Conservation (phyloP, 2,113 vertebrate genomes). For the Tonatia bakeri region DNA sequence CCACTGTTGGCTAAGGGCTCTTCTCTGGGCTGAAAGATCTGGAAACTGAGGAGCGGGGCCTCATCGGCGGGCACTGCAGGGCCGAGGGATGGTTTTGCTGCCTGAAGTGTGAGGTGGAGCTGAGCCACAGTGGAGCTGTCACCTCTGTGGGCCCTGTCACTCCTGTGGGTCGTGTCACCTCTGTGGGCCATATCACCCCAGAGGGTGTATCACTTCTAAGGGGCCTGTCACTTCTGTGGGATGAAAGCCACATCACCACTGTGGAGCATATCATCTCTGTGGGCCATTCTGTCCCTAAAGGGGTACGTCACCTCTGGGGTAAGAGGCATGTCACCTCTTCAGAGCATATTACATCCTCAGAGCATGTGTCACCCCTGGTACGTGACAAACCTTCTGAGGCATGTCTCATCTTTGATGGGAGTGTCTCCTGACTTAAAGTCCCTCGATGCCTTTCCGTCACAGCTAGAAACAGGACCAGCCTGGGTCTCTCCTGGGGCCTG, state of each 20-base stretch:
- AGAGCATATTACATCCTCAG: neutral
- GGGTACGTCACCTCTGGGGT: neutral
- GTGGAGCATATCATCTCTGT: neutral
- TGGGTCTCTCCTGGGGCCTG: neutral
- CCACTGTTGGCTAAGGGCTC: too few species aligned
- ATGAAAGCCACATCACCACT: too few species aligned
- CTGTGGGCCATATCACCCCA: neutral
- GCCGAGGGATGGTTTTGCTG: fast-evolving
- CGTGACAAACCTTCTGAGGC: neutral
- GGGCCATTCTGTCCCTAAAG: neutral
- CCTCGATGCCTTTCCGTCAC: neutral
- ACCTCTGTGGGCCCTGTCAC: neutral
- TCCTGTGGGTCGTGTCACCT: neutral
- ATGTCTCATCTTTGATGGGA: neutral
- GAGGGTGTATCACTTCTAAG: neutral
- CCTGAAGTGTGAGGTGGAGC: neutral
- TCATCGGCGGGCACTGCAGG: neutral
- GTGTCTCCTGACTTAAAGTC: neutral
- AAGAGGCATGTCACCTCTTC: neutral
- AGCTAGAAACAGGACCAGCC: neutral
- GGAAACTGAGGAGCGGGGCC: neutral
- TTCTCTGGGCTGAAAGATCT: neutral
- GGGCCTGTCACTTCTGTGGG: too few species aligned
- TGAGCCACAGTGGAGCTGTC: neutral
- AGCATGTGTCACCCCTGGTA: neutral